These are phyloP conservation scores for Vesta saturnalis DNA, from an alignment of 2,888 invertebrate species.

Conservation along the genomic window DNA sequence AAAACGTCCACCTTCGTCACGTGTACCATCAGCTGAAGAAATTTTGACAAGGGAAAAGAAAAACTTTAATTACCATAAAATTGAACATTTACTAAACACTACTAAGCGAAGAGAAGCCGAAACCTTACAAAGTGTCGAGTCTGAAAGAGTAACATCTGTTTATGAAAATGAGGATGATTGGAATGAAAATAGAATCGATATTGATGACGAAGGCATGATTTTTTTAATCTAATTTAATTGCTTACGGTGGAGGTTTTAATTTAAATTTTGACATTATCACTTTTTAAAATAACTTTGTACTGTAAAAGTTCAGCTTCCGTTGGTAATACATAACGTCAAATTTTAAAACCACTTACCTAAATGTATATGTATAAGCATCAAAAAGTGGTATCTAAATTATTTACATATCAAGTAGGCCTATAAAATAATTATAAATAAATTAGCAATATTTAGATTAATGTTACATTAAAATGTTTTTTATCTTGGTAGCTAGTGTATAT, in stretches of 20 bases:
- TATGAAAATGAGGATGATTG: constrained; percentile 69
- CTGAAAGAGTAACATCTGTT: constrained; percentile 68
- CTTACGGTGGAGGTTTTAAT: neutral
- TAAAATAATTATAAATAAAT: too few relatives aligned
- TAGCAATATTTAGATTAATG: too few relatives aligned
- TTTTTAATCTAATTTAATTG: constrained; percentile 20
- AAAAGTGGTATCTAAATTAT: too few relatives aligned
- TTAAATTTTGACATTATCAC: neutral
- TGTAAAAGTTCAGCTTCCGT: too few relatives aligned
- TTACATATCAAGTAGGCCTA: too few relatives aligned
- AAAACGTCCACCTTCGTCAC: constrained; percentile 59
- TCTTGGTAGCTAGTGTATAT: too few relatives aligned
- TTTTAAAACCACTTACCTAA: too few relatives aligned
- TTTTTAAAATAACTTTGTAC: neutral
- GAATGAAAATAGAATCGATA: constrained; percentile 2
- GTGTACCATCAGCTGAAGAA: constrained; percentile 71
- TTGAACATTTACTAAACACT: constrained; percentile 52
- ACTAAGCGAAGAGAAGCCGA: constrained; percentile 59
- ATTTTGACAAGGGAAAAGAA: constrained; percentile 67
- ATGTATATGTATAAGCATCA: too few relatives aligned
- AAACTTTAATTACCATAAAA: constrained; percentile 49
- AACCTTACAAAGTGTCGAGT: constrained; percentile 75
- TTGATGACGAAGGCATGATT: constrained; percentile 45
- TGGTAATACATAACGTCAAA: too few relatives aligned
- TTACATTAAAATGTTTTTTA: too few relatives aligned